Evolutionary conservation across 2,113 vertebrate species (phyloP), one percentile per base, ranked within the genome.

Genomic region (Glaucomys volans): DNA sequence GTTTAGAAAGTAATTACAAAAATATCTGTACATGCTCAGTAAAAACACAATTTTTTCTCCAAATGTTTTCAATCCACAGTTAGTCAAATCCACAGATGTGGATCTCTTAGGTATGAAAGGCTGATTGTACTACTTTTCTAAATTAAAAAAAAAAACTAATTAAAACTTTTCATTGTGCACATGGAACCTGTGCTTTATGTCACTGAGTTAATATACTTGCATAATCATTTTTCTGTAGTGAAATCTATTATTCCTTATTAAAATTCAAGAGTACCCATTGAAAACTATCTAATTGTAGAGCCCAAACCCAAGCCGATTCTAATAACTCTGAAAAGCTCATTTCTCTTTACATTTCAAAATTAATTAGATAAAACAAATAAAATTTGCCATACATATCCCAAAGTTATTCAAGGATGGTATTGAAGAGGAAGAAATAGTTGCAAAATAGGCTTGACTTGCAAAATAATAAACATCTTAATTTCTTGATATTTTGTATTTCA

Each of bases 301-400:
- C 0, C 20, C 26, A 88, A 92, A 79, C 5, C 22, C 85, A 91
- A 94, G 0, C 35, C 30, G 82, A 50, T 50, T 72, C 37, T 94
- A 76, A n/a, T 54, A 66, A 81, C 17, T 59, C 5, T 71, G 42
- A 82, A 42, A 91, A 71, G 40, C 17, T 67, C 69, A 62, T 72
- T 74, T 83, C 4, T 57, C 35, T 74, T 87, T 81, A 16, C 9
- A 69, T 50, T 94, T 80, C 54, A 77, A 93, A 77, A 54, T 62
- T 44, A 74, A 74, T 69, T 93, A 2, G 44, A 52, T 82, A 87
- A 71, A 96, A 90, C 87, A 67, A 93, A 94, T 16, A 75, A 81
- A 81, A 74, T 47, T 80, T 32, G 16, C 30, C 22, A 28, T 44
- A 67, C 10, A 5, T 62, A 74, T 75, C 76, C 90, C 11, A 87